Evolutionary conservation across 2,113 vertebrate genomes (phyloP).

Genomic region (Onychostruthus taczanowskii): DNA sequence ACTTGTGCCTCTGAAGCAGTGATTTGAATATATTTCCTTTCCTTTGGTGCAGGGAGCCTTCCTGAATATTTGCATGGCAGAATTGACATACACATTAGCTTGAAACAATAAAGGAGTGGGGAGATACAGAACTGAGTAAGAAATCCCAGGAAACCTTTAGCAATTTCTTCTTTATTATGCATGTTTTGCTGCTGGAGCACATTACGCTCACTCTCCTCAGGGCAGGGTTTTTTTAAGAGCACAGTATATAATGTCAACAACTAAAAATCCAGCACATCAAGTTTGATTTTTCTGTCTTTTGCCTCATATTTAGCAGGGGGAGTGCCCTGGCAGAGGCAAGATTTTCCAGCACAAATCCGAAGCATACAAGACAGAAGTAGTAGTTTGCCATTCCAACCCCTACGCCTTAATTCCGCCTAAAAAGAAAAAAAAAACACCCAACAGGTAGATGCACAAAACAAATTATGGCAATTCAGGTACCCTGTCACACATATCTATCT

Average conservation of each 20-base stretch:
- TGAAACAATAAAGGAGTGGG: constrained; percentile 8
- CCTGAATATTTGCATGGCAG: not conserved
- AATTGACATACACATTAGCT: not conserved
- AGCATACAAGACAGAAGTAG: not conserved
- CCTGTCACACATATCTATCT: not conserved
- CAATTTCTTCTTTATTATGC: constrained; percentile 45
- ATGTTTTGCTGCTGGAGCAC: constrained; percentile 32
- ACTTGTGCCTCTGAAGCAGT: not conserved
- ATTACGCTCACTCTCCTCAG: constrained; percentile 27
- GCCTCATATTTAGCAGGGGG: not conserved
- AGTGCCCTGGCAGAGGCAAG: not conserved
- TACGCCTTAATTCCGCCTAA: not conserved
- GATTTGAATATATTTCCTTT: not conserved
- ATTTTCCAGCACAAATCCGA: not conserved
- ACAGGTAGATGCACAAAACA: not conserved
- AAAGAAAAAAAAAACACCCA: not conserved
- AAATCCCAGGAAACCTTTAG: not conserved
- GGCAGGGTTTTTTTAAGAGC: not conserved
- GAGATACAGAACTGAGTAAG: not conserved
- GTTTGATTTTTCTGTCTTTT: not conserved
- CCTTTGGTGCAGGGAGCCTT: not conserved
- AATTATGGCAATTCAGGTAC: not conserved
- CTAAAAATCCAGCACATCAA: not conserved
- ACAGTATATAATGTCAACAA: constrained; percentile 40
- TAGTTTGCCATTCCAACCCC: not conserved